phyloP scores from a whole-genome alignment of 2,797 vertebrate species.

The Hafferia zeledoni region DNA sequence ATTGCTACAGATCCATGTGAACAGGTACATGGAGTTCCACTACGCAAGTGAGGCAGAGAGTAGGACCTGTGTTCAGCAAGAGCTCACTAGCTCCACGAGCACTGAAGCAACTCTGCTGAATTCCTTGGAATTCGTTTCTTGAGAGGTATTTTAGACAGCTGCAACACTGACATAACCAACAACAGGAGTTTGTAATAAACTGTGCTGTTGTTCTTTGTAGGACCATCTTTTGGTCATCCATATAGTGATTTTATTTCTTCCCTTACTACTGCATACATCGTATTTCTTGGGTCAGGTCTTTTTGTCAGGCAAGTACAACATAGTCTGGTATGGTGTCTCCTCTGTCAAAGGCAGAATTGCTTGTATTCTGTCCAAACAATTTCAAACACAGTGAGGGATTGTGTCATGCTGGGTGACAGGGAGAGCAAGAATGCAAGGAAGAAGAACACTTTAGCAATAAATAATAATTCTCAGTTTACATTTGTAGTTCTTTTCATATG shows the following conservation, averaged over 20 bases:
- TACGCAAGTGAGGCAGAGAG: not conserved
- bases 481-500: not conserved
- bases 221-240: not conserved
- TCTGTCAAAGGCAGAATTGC: not conserved
- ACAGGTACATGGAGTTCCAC: not conserved
- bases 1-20: not conserved
- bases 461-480: not conserved
- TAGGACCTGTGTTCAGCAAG: not conserved
- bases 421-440: not conserved
- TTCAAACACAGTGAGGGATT: not conserved
- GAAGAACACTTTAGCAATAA: not conserved
- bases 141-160: not conserved
- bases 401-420: not conserved
- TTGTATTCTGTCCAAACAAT: not conserved
- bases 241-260: not conserved
- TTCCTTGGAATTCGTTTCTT: not conserved
- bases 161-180: not conserved
- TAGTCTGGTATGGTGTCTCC: not conserved
- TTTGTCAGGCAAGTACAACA: not conserved
- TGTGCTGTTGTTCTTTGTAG: not conserved
- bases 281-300: not conserved
- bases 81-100: not conserved
- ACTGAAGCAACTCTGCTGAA: not conserved
- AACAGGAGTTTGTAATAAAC: not conserved
- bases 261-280: not conserved